Base-by-base conservation (phyloP, 1,140 invertebrate species). In the Araneus ventricosus region DNA sequence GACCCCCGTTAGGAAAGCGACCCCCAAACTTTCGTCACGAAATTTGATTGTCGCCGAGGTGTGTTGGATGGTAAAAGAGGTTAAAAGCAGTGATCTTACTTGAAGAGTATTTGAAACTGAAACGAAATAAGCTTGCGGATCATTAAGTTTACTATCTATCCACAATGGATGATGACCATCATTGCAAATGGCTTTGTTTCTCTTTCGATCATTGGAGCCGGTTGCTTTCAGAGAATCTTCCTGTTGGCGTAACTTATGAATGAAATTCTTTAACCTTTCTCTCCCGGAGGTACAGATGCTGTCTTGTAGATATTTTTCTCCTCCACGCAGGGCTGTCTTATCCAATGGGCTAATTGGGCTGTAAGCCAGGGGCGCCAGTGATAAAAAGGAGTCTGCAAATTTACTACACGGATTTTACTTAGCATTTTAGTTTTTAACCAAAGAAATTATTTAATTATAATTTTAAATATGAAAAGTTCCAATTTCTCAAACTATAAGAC, bases 1-100 rank as follows among this genome's bases (percentile, higher is more conserved):
- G 87, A 88, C 87, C 87, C 63, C 61, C 41, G 63, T 75, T 88
- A 67, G 27, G n/a, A 27, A 39, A 45, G 24, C 45, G 82, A 84
- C 82, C 82, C 82, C 82, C 24, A 79, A 90, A 90, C 39, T 59
- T 90, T 90, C 70, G 45, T 90, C 88, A 90, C 45, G 75, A 79
- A 80, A 90, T 90, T 90, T 27, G 88, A 90, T 90, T 90, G 88
- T 90, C 88, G 75, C 39, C 41, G 37, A 90, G 57, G 88, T 90
- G 30, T 90, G 88, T 24, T 30, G 75, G 3, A n/a, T 79, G 70
- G 88, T 67, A 75, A 79, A 80, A 39, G 41, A 30, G 88, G 88
- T 90, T 90, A 90, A 80, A 90, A 80, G 52, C 70, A 59, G 20
- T 79, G 41, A 27, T 39, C 37, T 67, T 30, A 14, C 82, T 41